phyloP scores from a whole-genome alignment of 2,113 vertebrate genomes.

The Dipodomys ordii region DNA sequence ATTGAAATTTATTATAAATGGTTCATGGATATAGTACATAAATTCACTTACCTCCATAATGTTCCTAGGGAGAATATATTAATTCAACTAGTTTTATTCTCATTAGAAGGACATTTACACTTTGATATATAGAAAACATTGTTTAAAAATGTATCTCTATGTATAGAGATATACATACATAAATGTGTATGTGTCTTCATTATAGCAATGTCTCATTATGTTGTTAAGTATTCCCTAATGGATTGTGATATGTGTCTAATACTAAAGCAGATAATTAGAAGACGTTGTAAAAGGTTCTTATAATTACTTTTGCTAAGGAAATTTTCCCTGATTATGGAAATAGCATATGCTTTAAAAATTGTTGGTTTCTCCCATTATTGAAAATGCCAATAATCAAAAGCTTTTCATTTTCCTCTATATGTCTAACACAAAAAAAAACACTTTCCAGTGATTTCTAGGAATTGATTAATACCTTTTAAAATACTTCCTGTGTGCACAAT shows the following conservation, averaged over 20 bases:
- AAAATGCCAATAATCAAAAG: constrained; percentile 61
- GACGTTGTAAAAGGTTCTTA: constrained; percentile 57
- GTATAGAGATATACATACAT: not conserved
- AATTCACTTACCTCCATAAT: constrained; percentile 64
- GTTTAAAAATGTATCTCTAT: constrained; percentile 62
- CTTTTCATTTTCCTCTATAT: constrained; percentile 41
- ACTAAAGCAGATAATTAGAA: constrained; percentile 80
- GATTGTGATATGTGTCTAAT: constrained; percentile 56
- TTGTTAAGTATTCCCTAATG: constrained; percentile 73
- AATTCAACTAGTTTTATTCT: constrained; percentile 61
- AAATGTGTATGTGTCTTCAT: constrained; percentile 37
- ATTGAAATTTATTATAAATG: constrained; percentile 63
- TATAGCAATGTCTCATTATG: constrained; percentile 65
- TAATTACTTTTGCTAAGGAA: constrained; percentile 72
- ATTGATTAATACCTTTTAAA: constrained; percentile 59
- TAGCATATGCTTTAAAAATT: constrained; percentile 58
- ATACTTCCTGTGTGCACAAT: constrained; percentile 25
- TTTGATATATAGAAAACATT: constrained; percentile 65
- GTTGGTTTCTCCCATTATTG: constrained; percentile 52
- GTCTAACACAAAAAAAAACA: constrained; percentile 1
- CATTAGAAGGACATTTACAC: not conserved
- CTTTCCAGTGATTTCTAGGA: constrained; percentile 55
- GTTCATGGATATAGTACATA: constrained; percentile 8
- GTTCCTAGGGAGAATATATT: constrained; percentile 67
- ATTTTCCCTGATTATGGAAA: constrained; percentile 68